Conservation (phyloP, 1,140 invertebrate genomes). For the Drosophila malerkotliana region DNA sequence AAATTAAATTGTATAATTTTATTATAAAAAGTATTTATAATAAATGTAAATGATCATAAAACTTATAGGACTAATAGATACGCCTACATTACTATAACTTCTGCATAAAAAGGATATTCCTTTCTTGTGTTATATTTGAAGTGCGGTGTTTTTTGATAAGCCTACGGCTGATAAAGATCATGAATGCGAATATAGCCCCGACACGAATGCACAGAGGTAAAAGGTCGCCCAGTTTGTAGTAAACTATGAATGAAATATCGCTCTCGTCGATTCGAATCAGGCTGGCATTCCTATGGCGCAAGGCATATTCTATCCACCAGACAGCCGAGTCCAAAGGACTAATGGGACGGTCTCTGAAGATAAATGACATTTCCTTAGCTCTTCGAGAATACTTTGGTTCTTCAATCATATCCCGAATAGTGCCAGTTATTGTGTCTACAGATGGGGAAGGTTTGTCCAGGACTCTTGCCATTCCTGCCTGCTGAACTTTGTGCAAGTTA, state of each 20-base stretch:
- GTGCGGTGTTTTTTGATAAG: background rate
- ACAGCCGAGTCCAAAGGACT: slow-evolving; percentile 85
- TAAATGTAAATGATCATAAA: too few relatives aligned
- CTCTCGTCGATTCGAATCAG: slow-evolving; percentile 80
- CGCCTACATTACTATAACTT: too few relatives aligned
- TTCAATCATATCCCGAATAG: slow-evolving; percentile 24
- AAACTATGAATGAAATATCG: slow-evolving; percentile 24
- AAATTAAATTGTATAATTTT: too few relatives aligned
- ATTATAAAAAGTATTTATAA: too few relatives aligned
- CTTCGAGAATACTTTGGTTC: slow-evolving; percentile 18
- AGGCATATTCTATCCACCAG: slow-evolving; percentile 87
- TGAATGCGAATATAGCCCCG: background rate
- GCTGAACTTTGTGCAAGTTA: slow-evolving; percentile 28
- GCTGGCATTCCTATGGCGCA: slow-evolving; percentile 57
- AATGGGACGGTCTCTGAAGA: slow-evolving; percentile 85
- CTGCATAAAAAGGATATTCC: background rate
- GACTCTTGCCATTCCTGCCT: slow-evolving; percentile 85
- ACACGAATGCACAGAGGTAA: slow-evolving; percentile 2
- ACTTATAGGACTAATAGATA: too few relatives aligned
- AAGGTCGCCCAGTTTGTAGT: slow-evolving; percentile 23
- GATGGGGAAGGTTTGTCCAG: slow-evolving; percentile 20
- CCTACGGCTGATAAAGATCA: background rate
- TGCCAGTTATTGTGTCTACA: background rate
- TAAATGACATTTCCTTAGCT: slow-evolving; percentile 79
- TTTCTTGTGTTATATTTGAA: background rate